Conservation (phyloP, 2,888 invertebrate genomes). For the Phorcus lineatus region DNA sequence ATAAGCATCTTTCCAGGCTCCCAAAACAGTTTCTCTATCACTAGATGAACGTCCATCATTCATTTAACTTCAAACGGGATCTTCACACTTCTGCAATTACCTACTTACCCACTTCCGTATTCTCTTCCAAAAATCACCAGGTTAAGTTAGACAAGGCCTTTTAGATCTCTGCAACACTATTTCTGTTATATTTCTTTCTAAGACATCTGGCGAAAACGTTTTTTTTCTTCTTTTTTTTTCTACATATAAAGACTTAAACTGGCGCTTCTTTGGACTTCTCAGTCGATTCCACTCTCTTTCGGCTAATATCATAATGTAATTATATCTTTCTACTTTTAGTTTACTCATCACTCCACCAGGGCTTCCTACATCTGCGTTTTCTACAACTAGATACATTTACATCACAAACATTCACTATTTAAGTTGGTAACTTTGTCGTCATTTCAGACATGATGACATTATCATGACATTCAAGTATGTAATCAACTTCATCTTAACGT, state of each 20-base stretch:
- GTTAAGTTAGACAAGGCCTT: neutral
- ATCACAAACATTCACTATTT: neutral
- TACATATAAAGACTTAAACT: neutral
- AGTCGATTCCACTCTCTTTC: neutral
- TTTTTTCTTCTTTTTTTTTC: too few species aligned
- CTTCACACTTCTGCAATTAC: neutral
- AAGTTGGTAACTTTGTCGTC: neutral
- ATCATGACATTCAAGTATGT: too few species aligned
- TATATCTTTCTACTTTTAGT: neutral
- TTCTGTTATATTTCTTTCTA: neutral
- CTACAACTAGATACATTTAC: neutral
- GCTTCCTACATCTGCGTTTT: neutral
- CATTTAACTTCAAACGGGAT: too few species aligned
- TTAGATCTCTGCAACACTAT: neutral
- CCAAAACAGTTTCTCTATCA: neutral
- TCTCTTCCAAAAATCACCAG: neutral
- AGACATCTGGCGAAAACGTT: neutral
- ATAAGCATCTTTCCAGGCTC: neutral
- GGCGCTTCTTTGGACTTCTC: neutral
- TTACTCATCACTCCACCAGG: neutral
- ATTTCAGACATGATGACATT: too few species aligned
- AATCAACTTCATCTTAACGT: too few species aligned
- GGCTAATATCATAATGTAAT: too few species aligned
- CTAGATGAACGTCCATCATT: neutral
- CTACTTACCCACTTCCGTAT: neutral